Evolutionary conservation across 2,797 vertebrate species (phyloP).

Genomic region (Thamnophis elegans): DNA sequence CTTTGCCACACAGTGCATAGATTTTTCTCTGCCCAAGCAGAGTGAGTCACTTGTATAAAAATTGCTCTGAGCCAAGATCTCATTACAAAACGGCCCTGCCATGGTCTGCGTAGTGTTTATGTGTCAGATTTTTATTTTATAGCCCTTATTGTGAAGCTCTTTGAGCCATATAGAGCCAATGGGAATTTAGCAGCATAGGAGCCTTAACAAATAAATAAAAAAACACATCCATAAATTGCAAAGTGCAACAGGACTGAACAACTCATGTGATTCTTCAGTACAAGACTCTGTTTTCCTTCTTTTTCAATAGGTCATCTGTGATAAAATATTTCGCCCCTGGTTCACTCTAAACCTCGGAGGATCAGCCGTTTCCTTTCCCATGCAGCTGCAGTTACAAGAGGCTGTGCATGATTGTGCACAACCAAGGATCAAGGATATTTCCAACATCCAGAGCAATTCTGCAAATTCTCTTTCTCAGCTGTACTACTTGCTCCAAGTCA

Average conservation of each 20-base stretch:
- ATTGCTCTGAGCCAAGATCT: neutral
- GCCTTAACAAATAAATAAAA: neutral
- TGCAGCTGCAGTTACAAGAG: conserved; percentile 82
- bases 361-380: conserved; percentile 68
- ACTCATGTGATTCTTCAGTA: neutral
- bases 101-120: neutral
- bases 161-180: neutral
- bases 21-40: neutral
- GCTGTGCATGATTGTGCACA: conserved; percentile 85
- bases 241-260: neutral
- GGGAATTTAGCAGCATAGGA: neutral
- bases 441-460: neutral
- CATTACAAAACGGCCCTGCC: neutral
- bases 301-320: conserved; percentile 87
- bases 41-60: neutral
- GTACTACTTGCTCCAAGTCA: conserved; percentile 78
- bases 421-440: conserved; percentile 32
- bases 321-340: conserved; percentile 94
- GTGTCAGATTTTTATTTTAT: neutral
- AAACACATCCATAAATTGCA: neutral
- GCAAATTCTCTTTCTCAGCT: conserved; percentile 76
- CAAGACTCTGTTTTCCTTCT: neutral
- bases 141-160: neutral
- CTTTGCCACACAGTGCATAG: neutral
- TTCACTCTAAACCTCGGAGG: conserved; percentile 80